These are phyloP conservation scores for Drosophila paranaensis DNA, from an alignment of 2,888 invertebrate genomes.

Conservation along the genomic window DNA sequence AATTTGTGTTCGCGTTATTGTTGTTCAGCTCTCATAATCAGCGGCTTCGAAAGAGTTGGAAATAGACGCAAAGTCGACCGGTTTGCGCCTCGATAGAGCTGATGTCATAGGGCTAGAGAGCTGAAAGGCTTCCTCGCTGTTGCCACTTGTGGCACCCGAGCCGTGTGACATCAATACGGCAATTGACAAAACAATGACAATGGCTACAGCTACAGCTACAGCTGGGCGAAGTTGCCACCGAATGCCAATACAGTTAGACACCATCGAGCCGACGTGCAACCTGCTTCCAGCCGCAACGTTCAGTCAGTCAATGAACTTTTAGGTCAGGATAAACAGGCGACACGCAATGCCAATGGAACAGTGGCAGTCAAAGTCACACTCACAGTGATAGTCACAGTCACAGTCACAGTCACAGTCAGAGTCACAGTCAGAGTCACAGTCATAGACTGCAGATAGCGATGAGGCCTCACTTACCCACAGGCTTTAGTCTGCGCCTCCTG, in stretches of 20 bases:
- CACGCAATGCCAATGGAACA: slow-evolving; percentile 56
- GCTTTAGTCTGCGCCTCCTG: slow-evolving; percentile 12
- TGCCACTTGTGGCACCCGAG: slow-evolving; percentile 54
- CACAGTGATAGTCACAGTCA: slow-evolving; percentile 8
- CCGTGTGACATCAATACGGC: slow-evolving; percentile 57
- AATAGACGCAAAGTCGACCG: slow-evolving; percentile 59
- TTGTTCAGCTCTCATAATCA: slow-evolving; percentile 48
- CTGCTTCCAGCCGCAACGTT: slow-evolving; percentile 51
- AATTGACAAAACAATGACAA: slow-evolving; percentile 68
- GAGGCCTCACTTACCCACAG: slow-evolving; percentile 33
- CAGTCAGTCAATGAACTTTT: slow-evolving; percentile 72
- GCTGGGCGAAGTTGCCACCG: slow-evolving; percentile 26
- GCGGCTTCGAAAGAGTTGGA: slow-evolving; percentile 64
- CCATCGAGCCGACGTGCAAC: slow-evolving; percentile 20
- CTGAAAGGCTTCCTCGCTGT: slow-evolving; percentile 28
- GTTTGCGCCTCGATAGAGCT: slow-evolving; percentile 64
- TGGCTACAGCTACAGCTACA: slow-evolving; percentile 46
- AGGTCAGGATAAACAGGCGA: slow-evolving; percentile 54
- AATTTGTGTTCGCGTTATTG: slow-evolving; percentile 27
- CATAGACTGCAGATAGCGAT: neutral
- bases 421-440: neutral
- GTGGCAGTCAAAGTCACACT: slow-evolving; percentile 10
- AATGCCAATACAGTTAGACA: slow-evolving; percentile 63
- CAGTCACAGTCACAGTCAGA: slow-evolving; percentile 15
- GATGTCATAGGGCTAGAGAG: slow-evolving; percentile 63